Percentiles rank a stretch among this genome's conserved stretches.
Conservation (phyloP, 2,797 vertebrate species). For the Aselliscus stoliczkanus region DNA sequence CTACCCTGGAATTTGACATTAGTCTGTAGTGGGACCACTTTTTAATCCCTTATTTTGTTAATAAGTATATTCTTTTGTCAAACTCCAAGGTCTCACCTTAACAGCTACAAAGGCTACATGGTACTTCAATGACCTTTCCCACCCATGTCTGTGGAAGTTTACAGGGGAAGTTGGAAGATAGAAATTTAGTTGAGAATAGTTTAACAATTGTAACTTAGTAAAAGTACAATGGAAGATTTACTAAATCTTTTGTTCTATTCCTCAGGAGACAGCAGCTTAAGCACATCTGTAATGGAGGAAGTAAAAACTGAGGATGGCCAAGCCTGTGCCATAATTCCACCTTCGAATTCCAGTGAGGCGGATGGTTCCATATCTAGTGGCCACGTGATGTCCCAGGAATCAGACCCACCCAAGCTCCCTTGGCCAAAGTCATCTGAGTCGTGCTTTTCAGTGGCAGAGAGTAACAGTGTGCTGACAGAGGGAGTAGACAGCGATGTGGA, state of each 20-base stretch:
- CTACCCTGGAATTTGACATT: background rate
- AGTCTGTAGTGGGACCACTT: background rate
- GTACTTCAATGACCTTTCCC: background rate
- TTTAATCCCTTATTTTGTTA: background rate
- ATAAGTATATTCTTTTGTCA: background rate
- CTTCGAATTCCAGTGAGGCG: constrained; percentile 32
- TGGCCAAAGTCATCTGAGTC: constrained; percentile 21
- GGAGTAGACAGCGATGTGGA: constrained; percentile 80
- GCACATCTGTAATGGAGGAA: constrained; percentile 47
- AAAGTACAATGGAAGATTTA: constrained; percentile 16
- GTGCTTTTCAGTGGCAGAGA: constrained; percentile 65
- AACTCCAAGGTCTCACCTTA: background rate
- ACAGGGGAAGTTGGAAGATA: constrained; percentile 14
- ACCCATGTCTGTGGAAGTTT: background rate
- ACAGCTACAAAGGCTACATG: background rate
- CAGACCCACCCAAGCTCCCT: background rate
- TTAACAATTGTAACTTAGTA: background rate
- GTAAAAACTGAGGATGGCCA: constrained; percentile 62
- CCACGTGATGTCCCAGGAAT: constrained; percentile 29
- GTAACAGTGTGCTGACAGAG: constrained; percentile 76
- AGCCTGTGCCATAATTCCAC: constrained; percentile 22
- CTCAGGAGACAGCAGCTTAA: constrained; percentile 68
- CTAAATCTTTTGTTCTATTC: constrained; percentile 66
- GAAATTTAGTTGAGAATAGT: constrained; percentile 25
- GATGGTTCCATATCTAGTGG: background rate